Evolutionary conservation across 2,888 invertebrate genomes (phyloP).

Genomic region (Pogonocherus hispidulus): DNA sequence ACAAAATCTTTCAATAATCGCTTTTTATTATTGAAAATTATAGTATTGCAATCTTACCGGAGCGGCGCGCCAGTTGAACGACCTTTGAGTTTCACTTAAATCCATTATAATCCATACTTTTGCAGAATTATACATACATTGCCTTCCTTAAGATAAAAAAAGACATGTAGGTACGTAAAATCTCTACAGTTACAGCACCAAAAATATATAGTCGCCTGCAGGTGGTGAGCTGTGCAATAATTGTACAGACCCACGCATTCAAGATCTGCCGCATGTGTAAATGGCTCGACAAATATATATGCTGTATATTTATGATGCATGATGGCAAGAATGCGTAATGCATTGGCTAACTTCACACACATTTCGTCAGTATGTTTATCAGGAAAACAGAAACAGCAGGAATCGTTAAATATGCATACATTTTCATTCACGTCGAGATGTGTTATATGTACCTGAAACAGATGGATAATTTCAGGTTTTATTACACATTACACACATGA

Average conservation of each 20-base stretch:
- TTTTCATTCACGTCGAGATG: not conserved
- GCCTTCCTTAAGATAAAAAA: not conserved
- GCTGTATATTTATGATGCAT: constrained; percentile 16
- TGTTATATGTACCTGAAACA: not conserved
- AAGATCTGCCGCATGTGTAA: constrained; percentile 18
- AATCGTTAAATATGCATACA: constrained; percentile 4
- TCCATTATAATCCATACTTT: no score
- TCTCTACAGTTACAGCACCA: not conserved
- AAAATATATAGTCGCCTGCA: not conserved
- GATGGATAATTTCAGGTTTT: not conserved
- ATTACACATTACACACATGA: not conserved
- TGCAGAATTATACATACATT: not conserved
- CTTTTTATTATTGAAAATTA: no score
- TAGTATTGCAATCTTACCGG: no score
- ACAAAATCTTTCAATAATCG: no score
- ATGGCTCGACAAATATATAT: constrained; percentile 17
- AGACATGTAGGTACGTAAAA: not conserved
- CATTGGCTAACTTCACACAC: constrained; percentile 24
- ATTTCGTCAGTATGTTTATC: constrained; percentile 17
- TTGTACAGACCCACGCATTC: constrained; percentile 9
- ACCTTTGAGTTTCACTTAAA: no score
- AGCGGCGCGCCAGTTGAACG: no score
- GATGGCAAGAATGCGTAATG: constrained; percentile 23
- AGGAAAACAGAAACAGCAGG: constrained; percentile 20
- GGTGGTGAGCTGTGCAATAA: not conserved